Evolutionary conservation across 2,797 vertebrate species (phyloP), one percentile per base, ranked within the genome.

Genomic region (Tenualosa thibaudeaui): DNA sequence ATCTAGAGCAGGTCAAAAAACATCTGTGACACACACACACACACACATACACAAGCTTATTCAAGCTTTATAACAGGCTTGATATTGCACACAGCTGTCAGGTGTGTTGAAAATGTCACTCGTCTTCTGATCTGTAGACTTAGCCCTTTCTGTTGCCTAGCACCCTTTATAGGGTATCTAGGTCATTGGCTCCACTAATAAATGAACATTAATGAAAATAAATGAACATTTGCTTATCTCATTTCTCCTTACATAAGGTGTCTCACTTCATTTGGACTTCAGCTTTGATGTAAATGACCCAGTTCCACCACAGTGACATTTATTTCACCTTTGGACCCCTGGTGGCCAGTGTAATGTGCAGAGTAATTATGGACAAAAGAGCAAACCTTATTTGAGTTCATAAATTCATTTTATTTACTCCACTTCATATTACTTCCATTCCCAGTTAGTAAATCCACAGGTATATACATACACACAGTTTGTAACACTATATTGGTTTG

Each of bases 391-490:
- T 71, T 71, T 71, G 31, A 75, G 51, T 84, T 60, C 9, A 4
- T 65, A 50, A 65, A 49, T 50, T 26, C 46, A 31, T 24, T 83
- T 50, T 62, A 50, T 26, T 43, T 46, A 31, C 31, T 31, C 31
- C 31, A 31, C 31, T 31, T 31, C 31, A 31, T 31, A 0, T 31
- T 1, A 31, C 8, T 12, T 50, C 62, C 26, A 19, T 75, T 82
- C 54, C 54, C 78, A 71, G 90, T 91, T 91, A 91, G 89, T 88
- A 91, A 92, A 93, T 90, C 91, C 87, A 91, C 90, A 90, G 91
- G 88, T 91, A 90, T 93, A 89, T 91, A 93, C 92, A 92, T 91
- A 93, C 93, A 94, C 90, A 93, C 88, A 87, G 54, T 81, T 88
- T 88, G 54, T 87, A 89, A 58, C 65, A 88, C 22, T 71, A 13